Evolutionary conservation across 2,888 invertebrate species (phyloP), one percentile per base, ranked within the genome.

Genomic region (Chrysopilus asiliformis): DNA sequence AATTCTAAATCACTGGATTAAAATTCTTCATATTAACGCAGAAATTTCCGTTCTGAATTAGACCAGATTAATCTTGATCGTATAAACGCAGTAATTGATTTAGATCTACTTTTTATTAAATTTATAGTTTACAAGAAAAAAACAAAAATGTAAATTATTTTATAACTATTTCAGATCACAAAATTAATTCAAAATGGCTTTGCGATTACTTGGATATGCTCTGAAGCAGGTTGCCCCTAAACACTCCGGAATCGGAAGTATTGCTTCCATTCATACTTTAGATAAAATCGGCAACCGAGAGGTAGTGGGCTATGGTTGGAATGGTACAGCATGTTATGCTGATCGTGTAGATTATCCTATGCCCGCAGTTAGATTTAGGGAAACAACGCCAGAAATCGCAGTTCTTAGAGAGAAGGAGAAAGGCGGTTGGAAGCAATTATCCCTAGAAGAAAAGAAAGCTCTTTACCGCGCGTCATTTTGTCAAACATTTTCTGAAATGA

Each of bases 391-490:
- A 2, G 86, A 86, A 45, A 58, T 86, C 37, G 65, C 46, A 17
- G 78, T 75, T 2, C 68, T 98, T 34, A 75, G 81, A 38, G 80
- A 87, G 49, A 97, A 97, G 59, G 97, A 98, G 56, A 81, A 79
- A 65, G 84, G 83, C 15, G 91, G 94, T 61, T 99, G 98, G 98
- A 83, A 79, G 53, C 81, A 81, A 48, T 60, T 98, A 35, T 72
- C 82, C 2, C 42, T 84, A 0, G 86, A 86, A 33, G 98, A 98
- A 53, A 95, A 94, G 67, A 97, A 95, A 66, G 68, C 70, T 0
- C 61, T 97, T 28, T 98, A 98, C 70, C 75, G 97, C 42, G 76
- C 86, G 2, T 84, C 86, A 47, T 98, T 86, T 67, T 81, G 94
- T 53, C 86, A 89, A 62, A 98, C 97, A 10, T 87, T 83, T 56